phyloP scores from a whole-genome alignment of 2,888 invertebrate genomes.

The Poecilus cupreus region DNA sequence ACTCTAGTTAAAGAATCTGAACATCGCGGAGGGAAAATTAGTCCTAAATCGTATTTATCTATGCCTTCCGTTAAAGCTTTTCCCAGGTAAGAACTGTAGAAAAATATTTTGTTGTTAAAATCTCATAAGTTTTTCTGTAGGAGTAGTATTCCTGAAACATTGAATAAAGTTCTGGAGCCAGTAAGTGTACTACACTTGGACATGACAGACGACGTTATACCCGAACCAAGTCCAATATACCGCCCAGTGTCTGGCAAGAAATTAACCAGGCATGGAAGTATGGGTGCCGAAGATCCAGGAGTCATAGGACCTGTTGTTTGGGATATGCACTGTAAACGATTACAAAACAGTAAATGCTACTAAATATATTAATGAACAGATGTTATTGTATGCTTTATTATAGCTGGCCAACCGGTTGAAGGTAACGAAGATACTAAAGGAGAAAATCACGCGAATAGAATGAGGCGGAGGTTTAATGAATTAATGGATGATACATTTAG shows the following conservation, averaged over 20 bases:
- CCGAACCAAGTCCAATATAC: slow-evolving; percentile 61
- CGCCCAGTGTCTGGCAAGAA: slow-evolving; percentile 58
- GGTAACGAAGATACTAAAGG: slow-evolving; percentile 65
- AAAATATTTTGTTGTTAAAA: too few relatives aligned
- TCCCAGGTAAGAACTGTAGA: slow-evolving; percentile 76
- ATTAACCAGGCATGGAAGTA: slow-evolving; percentile 81
- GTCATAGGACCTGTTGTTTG: slow-evolving; percentile 89
- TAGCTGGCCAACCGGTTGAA: slow-evolving; percentile 70
- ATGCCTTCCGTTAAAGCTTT: slow-evolving; percentile 92
- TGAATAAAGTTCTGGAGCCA: slow-evolving; percentile 86
- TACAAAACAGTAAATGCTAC: slow-evolving; percentile 74
- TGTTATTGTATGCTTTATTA: slow-evolving; percentile 26
- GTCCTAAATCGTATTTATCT: slow-evolving; percentile 86
- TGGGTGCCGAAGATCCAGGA: slow-evolving; percentile 85
- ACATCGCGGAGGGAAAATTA: slow-evolving; percentile 68
- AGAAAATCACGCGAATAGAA: slow-evolving; percentile 73
- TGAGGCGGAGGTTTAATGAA: slow-evolving; percentile 84
- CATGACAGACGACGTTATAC: slow-evolving; percentile 70
- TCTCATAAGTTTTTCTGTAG: slow-evolving; percentile 74
- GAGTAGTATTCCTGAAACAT: slow-evolving; percentile 84
- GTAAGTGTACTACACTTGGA: slow-evolving; percentile 84
- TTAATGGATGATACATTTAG: slow-evolving; percentile 87
- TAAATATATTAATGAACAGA: background rate
- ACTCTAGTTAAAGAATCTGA: slow-evolving; percentile 65
- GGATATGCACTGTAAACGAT: slow-evolving; percentile 85